Evolutionary conservation across 2,797 vertebrate genomes (phyloP).

Genomic region (Pseudopleuronectes americanus): DNA sequence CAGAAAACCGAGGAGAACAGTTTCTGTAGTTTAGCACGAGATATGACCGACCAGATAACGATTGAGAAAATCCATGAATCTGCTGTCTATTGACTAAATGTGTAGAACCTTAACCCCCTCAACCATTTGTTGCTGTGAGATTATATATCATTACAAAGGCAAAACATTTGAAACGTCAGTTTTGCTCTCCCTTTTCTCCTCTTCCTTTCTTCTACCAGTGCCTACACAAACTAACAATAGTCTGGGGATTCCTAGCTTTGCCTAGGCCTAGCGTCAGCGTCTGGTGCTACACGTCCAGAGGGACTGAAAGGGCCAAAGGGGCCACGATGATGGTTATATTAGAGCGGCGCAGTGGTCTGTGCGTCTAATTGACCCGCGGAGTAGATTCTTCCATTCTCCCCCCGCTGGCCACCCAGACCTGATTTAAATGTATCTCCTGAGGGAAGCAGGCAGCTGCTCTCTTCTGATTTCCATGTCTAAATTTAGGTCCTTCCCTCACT

Average conservation of each 20-base stretch:
- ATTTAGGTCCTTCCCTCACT: conserved; percentile 74
- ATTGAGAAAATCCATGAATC: not conserved
- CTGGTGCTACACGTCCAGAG: conserved; percentile 61
- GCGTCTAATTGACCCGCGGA: conserved; percentile 82
- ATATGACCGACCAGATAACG: not conserved
- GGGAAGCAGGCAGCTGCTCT: conserved; percentile 81
- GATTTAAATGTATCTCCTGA: conserved; percentile 83
- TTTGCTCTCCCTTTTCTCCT: not conserved
- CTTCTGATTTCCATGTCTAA: conserved; percentile 81
- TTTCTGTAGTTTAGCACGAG: too few species aligned
- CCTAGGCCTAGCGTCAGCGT: conserved; percentile 48
- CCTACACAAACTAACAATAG: conserved; percentile 46
- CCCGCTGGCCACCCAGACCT: conserved; percentile 78
- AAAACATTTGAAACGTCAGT: not conserved
- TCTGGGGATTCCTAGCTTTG: conserved; percentile 51
- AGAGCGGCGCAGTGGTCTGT: conserved; percentile 70
- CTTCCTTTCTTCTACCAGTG: conserved; percentile 12
- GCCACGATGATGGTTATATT: conserved; percentile 78
- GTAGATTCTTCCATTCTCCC: conserved; percentile 72
- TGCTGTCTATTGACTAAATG: not conserved
- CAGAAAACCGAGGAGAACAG: too few species aligned
- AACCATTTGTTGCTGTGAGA: not conserved
- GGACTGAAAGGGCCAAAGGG: conserved; percentile 66
- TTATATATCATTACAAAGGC: not conserved
- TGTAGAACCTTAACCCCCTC: not conserved